Conservation (phyloP, 2,888 invertebrate genomes). For the Drosophila colorata region DNA sequence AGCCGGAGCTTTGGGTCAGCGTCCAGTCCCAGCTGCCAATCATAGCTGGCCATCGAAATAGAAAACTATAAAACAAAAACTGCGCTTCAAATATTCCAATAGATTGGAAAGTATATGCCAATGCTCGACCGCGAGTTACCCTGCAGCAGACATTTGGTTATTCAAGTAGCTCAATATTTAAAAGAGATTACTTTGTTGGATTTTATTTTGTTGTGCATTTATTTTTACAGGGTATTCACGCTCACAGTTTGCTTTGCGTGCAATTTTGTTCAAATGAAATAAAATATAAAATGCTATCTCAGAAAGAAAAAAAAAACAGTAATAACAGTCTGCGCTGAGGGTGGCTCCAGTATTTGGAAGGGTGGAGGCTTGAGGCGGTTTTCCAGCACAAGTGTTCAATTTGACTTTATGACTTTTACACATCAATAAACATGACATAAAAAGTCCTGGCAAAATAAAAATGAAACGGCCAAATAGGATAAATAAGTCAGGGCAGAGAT, state of each 20-base stretch:
- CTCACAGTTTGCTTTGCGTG: neutral
- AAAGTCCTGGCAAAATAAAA: slow-evolving; percentile 71
- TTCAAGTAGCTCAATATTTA: too few relatives aligned
- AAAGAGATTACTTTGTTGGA: neutral
- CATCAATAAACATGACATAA: slow-evolving; percentile 82
- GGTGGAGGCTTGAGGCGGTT: neutral
- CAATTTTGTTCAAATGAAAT: slow-evolving; percentile 47
- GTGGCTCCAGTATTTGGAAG: slow-evolving; percentile 2
- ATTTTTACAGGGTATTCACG: slow-evolving; percentile 14
- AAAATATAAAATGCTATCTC: slow-evolving; percentile 20
- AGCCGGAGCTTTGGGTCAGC: too few relatives aligned
- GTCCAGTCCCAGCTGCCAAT: slow-evolving; percentile 28
- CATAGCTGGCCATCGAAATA: slow-evolving; percentile 13
- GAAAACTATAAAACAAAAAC: slow-evolving; percentile 37
- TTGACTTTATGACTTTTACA: slow-evolving; percentile 80
- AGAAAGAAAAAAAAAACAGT: slow-evolving; percentile 5
- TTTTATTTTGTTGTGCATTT: neutral
- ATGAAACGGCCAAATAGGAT: slow-evolving; percentile 71
- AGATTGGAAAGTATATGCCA: neutral
- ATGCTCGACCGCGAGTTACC: slow-evolving; percentile 2
- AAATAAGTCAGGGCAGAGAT: slow-evolving; percentile 75
- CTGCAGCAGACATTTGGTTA: neutral
- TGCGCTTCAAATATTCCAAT: slow-evolving; percentile 2
- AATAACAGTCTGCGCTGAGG: slow-evolving; percentile 19
- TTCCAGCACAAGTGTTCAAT: slow-evolving; percentile 68